phyloP scores from a whole-genome alignment of 2,113 vertebrate species.

The human region GRCh38 chr4:149057001-149057500 shows the following conservation, averaged over 20 bases:
- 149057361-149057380: neutral
- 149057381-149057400: rapidly evolving
- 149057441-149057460: neutral
- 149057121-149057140: neutral
- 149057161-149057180: conserved; percentile 44
- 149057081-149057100: neutral
- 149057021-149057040: neutral
- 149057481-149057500: neutral
- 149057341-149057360: conserved; percentile 19
- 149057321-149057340: neutral
- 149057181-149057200: conserved; percentile 13
- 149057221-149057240: neutral
- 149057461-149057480: neutral
- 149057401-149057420: neutral
- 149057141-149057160: rapidly evolving
- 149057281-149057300: neutral
- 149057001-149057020: neutral
- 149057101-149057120: neutral
- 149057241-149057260: rapidly evolving
- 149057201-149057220: rapidly evolving
- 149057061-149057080: neutral
- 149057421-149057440: neutral
- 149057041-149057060: neutral
- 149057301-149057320: neutral
- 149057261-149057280: neutral